Evolutionary conservation across 2,888 invertebrate genomes (phyloP).

Genomic region (Apotomis betuletana): DNA sequence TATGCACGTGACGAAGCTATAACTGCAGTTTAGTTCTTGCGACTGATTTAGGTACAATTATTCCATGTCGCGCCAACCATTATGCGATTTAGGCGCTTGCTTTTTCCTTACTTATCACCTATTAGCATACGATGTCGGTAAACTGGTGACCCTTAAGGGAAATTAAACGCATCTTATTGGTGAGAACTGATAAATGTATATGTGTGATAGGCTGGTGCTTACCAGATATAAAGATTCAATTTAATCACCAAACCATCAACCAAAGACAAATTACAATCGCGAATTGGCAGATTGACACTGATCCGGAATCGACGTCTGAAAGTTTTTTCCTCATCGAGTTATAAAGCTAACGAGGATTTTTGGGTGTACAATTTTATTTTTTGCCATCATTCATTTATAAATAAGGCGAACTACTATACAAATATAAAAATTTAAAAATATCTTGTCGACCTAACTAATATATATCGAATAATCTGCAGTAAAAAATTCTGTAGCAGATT

Average conservation of each 20-base stretch:
- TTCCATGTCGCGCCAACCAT: neutral
- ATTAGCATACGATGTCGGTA: too few relatives aligned
- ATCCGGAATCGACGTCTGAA: neutral
- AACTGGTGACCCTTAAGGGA: too few relatives aligned
- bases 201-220: too few relatives aligned
- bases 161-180: neutral
- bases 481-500: too few relatives aligned
- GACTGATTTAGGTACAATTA: neutral
- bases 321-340: too few relatives aligned
- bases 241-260: neutral
- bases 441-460: neutral
- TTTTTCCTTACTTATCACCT: neutral
- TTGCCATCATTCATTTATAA: too few relatives aligned
- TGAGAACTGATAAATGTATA: too few relatives aligned
- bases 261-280: neutral
- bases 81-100: neutral
- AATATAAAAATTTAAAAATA: too few relatives aligned
- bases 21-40: slow-evolving; percentile 1
- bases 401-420: too few relatives aligned
- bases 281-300: neutral
- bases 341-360: too few relatives aligned
- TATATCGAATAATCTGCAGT: neutral
- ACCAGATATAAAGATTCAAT: too few relatives aligned
- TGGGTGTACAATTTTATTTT: too few relatives aligned
- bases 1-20: slow-evolving; percentile 27